phyloP scores from a whole-genome alignment of 2,113 vertebrate genomes.

The Cryptomyrus ogoouensis region DNA sequence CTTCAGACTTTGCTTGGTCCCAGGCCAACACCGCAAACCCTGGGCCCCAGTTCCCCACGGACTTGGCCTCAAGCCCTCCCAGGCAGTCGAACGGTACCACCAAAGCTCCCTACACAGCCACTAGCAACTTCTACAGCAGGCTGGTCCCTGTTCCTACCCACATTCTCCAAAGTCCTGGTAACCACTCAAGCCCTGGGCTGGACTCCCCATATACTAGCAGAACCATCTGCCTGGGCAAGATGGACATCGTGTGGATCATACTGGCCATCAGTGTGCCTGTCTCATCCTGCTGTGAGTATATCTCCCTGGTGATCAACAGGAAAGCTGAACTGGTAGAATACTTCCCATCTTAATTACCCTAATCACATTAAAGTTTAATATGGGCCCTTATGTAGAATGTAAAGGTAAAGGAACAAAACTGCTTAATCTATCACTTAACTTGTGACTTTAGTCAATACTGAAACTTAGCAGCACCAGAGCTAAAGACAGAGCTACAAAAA shows the following conservation, averaged over 20 bases:
- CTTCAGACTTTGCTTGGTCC: not conserved
- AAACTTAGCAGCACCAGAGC: not conserved
- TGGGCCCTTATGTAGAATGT: not conserved
- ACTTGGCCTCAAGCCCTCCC: slow-evolving; percentile 44
- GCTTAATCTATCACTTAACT: not conserved
- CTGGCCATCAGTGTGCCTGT: slow-evolving; percentile 89
- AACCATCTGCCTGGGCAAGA: slow-evolving; percentile 86
- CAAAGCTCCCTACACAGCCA: slow-evolving; percentile 67
- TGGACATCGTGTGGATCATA: slow-evolving; percentile 94
- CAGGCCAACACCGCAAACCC: slow-evolving; percentile 46
- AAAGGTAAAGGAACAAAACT: not conserved
- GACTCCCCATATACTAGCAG: slow-evolving; percentile 68
- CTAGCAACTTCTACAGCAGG: slow-evolving; percentile 80
- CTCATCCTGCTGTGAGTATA: slow-evolving; percentile 90
- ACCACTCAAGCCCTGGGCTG: slow-evolving; percentile 72
- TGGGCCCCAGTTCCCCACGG: slow-evolving; percentile 28
- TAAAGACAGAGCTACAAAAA: not conserved
- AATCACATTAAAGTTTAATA: slow-evolving; percentile 5
- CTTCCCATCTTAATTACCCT: not conserved
- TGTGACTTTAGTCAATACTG: not conserved
- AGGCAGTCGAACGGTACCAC: slow-evolving; percentile 52
- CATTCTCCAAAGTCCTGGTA: slow-evolving; percentile 65
- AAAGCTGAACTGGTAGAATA: not conserved
- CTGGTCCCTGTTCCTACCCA: slow-evolving; percentile 74
- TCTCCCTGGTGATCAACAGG: not conserved